phyloP scores from a whole-genome alignment of 2,113 vertebrate genomes.

The Nansenia antarctica region DNA sequence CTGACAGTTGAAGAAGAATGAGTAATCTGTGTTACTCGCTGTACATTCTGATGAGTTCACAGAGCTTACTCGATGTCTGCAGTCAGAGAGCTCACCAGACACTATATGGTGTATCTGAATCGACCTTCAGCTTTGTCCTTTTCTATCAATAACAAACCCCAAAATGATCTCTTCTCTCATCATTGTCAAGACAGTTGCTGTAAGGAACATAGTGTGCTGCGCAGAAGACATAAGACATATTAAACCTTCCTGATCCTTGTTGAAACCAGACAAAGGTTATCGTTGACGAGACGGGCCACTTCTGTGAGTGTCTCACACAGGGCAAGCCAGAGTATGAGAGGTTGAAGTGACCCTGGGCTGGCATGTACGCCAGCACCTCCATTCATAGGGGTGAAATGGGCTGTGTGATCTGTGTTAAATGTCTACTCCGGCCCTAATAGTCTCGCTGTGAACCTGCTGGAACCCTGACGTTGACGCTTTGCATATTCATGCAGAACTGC shows the following conservation, averaged over 20 bases:
- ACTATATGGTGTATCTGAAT: too few species aligned
- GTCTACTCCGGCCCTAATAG: conserved; percentile 46
- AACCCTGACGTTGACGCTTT: conserved; percentile 59
- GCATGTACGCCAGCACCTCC: not conserved
- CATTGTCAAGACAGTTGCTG: not conserved
- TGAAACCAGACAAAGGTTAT: not conserved
- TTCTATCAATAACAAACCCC: not conserved
- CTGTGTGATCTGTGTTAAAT: conserved; percentile 58
- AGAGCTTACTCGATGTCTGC: not conserved
- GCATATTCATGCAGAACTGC: conserved; percentile 68
- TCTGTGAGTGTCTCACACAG: not conserved
- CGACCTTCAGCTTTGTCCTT: not conserved
- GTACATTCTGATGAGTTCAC: not conserved
- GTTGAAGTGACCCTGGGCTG: conserved; percentile 5
- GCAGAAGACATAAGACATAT: not conserved
- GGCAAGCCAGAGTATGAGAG: not conserved
- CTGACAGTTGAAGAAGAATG: not conserved
- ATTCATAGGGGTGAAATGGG: conserved; percentile 32
- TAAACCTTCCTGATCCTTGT: not conserved
- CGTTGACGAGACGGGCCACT: not conserved
- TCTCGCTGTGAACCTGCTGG: conserved; percentile 58
- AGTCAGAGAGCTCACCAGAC: not conserved
- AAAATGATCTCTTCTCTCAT: not conserved
- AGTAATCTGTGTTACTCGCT: not conserved
- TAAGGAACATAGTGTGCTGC: not conserved